These are phyloP conservation scores for Tetrax tetrax DNA, from an alignment of 2,113 vertebrate species.

Conservation along the genomic window DNA sequence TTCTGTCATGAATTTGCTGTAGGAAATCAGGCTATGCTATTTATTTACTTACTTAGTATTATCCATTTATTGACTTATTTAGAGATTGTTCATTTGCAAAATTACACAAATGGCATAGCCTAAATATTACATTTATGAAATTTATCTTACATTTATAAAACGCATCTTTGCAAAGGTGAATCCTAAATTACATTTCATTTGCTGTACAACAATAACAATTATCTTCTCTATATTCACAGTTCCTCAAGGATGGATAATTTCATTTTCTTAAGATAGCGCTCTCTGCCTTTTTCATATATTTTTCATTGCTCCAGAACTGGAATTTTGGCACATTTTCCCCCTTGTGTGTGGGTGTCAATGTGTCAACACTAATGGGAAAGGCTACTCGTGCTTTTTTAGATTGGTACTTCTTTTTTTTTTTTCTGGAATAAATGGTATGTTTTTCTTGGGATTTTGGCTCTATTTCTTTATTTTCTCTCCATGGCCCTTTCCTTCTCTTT, in stretches of 20 bases:
- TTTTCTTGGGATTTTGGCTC: not conserved
- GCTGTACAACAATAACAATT: not conserved
- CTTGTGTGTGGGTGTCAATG: not conserved
- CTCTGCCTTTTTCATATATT: not conserved
- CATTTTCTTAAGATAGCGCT: not conserved
- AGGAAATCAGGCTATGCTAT: not conserved
- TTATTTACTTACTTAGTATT: not conserved
- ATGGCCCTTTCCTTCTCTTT: rapidly evolving
- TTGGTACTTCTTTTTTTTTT: not conserved
- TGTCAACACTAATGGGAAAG: not conserved
- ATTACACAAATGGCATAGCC: not conserved
- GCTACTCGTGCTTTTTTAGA: not conserved
- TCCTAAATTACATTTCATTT: not conserved
- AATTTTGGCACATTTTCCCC: not conserved
- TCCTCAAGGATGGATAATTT: not conserved
- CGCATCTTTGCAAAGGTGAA: not conserved
- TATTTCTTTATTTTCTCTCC: not conserved
- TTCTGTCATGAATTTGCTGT: not conserved
- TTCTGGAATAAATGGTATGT: not conserved
- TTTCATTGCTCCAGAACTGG: not conserved
- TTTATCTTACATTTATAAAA: not conserved
- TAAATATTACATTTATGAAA: not conserved
- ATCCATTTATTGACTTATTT: not conserved
- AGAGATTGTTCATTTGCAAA: not conserved
- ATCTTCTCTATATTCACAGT: not conserved